A percentile compares a stretch with the other conserved stretches of the same genome.
Evolutionary conservation across 2,113 vertebrate genomes (phyloP).

Genomic region (Ranitomeya imitator): DNA sequence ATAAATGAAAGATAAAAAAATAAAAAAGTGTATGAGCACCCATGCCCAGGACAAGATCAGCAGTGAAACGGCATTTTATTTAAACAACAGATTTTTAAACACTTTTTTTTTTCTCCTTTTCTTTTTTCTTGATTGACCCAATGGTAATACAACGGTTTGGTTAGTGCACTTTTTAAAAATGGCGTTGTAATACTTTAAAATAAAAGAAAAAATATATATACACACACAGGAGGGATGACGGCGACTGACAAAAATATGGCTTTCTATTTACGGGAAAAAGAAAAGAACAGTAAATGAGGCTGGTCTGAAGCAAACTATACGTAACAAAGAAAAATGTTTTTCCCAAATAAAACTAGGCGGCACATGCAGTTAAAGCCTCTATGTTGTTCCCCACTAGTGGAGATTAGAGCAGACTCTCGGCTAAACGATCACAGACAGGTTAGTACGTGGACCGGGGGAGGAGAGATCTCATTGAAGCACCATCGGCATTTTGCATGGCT

Average conservation of each 20-base stretch:
- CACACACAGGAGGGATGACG: background rate
- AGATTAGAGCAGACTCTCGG: conserved; percentile 35
- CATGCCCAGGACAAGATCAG: conserved; percentile 67
- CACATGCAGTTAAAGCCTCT: conserved; percentile 53
- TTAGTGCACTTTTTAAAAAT: conserved; percentile 60
- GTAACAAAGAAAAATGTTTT: conserved; percentile 60
- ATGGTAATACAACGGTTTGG: conserved; percentile 5
- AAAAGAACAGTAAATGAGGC: conserved; percentile 54
- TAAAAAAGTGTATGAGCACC: conserved; percentile 58
- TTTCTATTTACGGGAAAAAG: conserved; percentile 64
- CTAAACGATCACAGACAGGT: conserved; percentile 19
- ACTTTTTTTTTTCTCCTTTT: conserved; percentile 18
- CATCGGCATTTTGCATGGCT: conserved; percentile 53
- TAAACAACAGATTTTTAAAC: conserved; percentile 58
- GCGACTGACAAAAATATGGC: conserved; percentile 72
- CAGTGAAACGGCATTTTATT: conserved; percentile 60
- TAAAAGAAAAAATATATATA: conserved; percentile 46
- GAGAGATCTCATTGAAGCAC: conserved; percentile 59
- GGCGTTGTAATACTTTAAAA: conserved; percentile 58
- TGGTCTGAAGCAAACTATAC: conserved; percentile 62
- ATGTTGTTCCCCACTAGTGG: conserved; percentile 47
- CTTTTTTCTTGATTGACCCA: conserved; percentile 2
- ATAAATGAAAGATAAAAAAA: conserved; percentile 65
- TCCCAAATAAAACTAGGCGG: conserved; percentile 33
- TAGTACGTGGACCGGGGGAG: conserved; percentile 28